Conservation (phyloP, 2,888 invertebrate genomes). For the Nemoura dubitans region DNA sequence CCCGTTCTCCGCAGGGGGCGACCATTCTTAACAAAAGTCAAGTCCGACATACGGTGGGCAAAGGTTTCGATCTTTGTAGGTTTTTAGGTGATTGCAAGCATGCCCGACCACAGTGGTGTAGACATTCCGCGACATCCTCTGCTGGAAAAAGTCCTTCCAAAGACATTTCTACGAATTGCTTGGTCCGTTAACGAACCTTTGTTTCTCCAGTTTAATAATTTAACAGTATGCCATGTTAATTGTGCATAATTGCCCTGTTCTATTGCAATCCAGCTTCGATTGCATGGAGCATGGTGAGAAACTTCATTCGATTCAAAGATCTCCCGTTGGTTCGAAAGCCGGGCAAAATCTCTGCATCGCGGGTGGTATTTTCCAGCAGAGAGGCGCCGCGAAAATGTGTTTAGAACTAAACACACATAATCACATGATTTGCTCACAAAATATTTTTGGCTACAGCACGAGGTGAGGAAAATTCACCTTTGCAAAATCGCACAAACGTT, state of each 20-base stretch:
- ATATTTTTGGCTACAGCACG: not conserved
- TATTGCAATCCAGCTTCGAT: no score
- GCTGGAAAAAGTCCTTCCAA: not conserved
- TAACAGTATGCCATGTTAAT: no score
- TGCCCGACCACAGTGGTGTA: conserved; percentile 30
- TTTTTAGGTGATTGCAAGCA: conserved; percentile 48
- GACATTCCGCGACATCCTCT: not conserved
- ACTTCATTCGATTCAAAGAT: no score
- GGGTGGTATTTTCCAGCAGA: conserved; percentile 15
- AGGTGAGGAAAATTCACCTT: not conserved
- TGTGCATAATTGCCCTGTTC: no score
- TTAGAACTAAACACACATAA: not conserved
- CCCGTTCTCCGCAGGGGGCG: conserved; percentile 49
- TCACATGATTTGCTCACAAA: not conserved
- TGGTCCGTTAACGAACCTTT: no score
- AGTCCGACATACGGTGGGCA: conserved; percentile 51
- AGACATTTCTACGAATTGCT: no score
- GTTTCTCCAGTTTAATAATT: no score
- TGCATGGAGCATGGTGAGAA: no score
- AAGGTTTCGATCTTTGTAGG: conserved; percentile 49
- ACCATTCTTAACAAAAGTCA: conserved; percentile 52
- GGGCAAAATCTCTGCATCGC: not conserved
- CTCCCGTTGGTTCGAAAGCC: not conserved
- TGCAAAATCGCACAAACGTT: not conserved
- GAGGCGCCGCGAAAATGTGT: not conserved